A percentile compares a stretch with the other conserved stretches of the same genome.
phyloP scores from a whole-genome alignment of 2,797 vertebrate species.

The Chaunax sp. region DNA sequence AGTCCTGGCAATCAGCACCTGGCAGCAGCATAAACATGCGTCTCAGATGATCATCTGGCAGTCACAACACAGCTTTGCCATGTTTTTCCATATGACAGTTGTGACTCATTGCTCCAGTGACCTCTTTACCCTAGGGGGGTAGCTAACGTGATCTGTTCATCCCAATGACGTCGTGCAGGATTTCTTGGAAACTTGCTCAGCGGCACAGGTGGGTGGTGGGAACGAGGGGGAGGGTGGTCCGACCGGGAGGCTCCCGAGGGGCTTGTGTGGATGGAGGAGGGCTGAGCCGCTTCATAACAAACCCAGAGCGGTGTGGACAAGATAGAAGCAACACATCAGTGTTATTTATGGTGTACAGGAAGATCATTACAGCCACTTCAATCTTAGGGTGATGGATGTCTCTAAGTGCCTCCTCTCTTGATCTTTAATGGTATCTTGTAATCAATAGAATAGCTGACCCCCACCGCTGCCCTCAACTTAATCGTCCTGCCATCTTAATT shows the following conservation, averaged over 20 bases:
- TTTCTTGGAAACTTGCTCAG: constrained; percentile 52
- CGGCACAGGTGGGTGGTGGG: constrained; percentile 43
- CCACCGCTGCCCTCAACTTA: constrained; percentile 67
- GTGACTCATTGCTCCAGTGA: constrained; percentile 60
- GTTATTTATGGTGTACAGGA: constrained; percentile 95
- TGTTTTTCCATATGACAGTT: constrained; percentile 60
- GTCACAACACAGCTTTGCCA: constrained; percentile 42
- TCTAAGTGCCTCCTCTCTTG: constrained; percentile 85
- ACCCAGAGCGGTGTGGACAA: constrained; percentile 40
- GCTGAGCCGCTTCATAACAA: constrained; percentile 54
- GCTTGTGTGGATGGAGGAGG: constrained; percentile 22
- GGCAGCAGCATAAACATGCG: constrained; percentile 31
- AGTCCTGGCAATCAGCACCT: constrained; percentile 49
- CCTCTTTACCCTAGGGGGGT: constrained; percentile 30
- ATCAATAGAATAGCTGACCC: constrained; percentile 84
- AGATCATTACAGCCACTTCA: constrained; percentile 94
- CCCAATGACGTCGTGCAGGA: constrained; percentile 52
- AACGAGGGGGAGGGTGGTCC: constrained; percentile 17
- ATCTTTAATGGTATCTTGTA: constrained; percentile 82
- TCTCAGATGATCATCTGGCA: constrained; percentile 52
- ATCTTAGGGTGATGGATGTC: constrained; percentile 91
- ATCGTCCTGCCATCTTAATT: constrained; percentile 77
- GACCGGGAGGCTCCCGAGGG: constrained; percentile 20
- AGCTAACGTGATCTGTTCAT: constrained; percentile 60
- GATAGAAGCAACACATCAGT: constrained; percentile 84